Evolutionary conservation across 2,797 vertebrate species (phyloP).

Genomic region (Enoplosus armatus): DNA sequence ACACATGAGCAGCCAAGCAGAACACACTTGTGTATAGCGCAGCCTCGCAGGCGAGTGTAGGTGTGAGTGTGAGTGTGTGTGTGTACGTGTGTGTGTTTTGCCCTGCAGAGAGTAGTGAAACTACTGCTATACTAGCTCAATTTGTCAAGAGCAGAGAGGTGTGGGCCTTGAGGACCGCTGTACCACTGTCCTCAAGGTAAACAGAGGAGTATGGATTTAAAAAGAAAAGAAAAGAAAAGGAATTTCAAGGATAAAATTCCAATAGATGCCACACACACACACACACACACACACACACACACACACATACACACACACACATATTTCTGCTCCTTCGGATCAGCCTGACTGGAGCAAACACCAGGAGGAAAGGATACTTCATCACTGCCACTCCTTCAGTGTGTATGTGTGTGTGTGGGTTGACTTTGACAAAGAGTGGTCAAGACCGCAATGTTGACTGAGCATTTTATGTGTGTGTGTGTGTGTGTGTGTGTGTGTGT

Average conservation of each 20-base stretch:
- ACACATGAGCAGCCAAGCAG: constrained; percentile 78
- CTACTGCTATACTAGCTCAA: constrained; percentile 81
- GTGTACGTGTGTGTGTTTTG: constrained; percentile 42
- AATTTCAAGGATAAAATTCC: constrained; percentile 44
- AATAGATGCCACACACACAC: constrained; percentile 13
- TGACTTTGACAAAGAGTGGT: constrained; percentile 76
- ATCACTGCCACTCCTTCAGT: constrained; percentile 72
- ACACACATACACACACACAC: constrained; percentile 14
- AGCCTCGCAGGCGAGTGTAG: constrained; percentile 54
- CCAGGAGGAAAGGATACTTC: constrained; percentile 59
- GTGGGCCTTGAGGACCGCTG: constrained; percentile 70
- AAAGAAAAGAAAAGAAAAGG: constrained; percentile 45
- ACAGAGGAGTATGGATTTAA: constrained; percentile 60
- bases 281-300: constrained; percentile 7
- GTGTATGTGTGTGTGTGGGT: constrained; percentile 41
- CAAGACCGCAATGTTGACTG: constrained; percentile 68
- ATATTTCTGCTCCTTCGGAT: constrained; percentile 36
- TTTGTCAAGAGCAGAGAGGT: constrained; percentile 82
- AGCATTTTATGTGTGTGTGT: constrained; percentile 38
- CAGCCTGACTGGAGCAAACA: constrained; percentile 63
- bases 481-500: constrained; percentile 16
- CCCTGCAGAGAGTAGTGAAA: constrained; percentile 75
- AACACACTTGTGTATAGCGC: constrained; percentile 67
- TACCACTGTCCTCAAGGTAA: constrained; percentile 64
- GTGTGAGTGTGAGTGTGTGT: constrained; percentile 40